These are phyloP conservation scores for Porites evermanni DNA, from an alignment of 92 coral and sea anemone species.

Conservation along the genomic window DNA sequence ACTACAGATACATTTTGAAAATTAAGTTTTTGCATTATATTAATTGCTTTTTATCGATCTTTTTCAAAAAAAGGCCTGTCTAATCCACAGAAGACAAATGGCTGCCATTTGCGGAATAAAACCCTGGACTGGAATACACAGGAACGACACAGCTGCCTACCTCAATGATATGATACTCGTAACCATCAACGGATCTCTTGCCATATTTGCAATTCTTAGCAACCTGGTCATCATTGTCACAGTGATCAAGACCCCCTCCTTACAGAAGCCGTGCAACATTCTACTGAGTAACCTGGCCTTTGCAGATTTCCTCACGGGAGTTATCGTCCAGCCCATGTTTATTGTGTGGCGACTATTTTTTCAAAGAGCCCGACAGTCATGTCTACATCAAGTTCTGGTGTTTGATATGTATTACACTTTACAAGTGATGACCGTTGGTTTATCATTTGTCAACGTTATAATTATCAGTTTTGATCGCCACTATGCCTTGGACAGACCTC, in stretches of 20 bases:
- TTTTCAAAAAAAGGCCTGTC: too few relatives aligned
- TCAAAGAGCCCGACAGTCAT: background rate
- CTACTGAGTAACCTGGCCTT: constrained; percentile 4
- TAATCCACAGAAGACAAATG: too few relatives aligned
- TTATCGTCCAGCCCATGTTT: constrained; percentile 14
- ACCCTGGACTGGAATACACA: background rate
- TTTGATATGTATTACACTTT: background rate
- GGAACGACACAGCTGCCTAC: background rate
- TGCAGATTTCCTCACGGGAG: background rate
- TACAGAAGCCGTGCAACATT: background rate
- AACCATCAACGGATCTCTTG: too few relatives aligned
- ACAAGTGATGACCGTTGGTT: background rate
- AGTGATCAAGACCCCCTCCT: background rate
- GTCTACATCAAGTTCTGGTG: background rate
- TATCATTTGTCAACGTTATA: background rate
- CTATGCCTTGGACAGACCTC: background rate
- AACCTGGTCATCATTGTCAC: constrained; percentile 5
- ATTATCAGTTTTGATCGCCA: constrained; percentile 4
- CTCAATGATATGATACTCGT: too few relatives aligned
- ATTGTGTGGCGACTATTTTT: background rate
- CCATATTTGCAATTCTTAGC: background rate
- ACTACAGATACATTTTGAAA: too few relatives aligned
- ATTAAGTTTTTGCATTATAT: too few relatives aligned
- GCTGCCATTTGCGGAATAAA: background rate
- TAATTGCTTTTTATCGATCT: too few relatives aligned